Base-by-base conservation (phyloP, 1,140 invertebrate genomes). In the Hycleus phaleratus region DNA sequence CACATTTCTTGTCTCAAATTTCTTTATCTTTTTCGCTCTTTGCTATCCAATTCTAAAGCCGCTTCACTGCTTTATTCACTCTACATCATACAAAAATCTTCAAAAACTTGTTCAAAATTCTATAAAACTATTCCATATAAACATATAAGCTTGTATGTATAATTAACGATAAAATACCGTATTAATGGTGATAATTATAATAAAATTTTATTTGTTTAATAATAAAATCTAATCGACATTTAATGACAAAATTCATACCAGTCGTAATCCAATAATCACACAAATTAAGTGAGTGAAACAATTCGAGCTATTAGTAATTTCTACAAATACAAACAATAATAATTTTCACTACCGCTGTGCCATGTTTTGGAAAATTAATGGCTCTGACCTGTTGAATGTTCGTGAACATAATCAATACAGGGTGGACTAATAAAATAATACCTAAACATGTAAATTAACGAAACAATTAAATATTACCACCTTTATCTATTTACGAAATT, bases 1-100 rank as follows among this genome's bases (percentile, higher is more conserved):
- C 59, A 64, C 65, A 65, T 70, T 68, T 68, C 63, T 67, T 67
- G 62, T 63, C 61, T 68, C 62, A 62, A 67, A 68, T 68, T 66
- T 67, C 62, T 65, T 68, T 67, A 65, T 67, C 60, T 65, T 58
- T 58, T 67, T 63, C 63, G 47, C 61, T 64, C 57, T 61, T 68
- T 65, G 45, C 59, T 58, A 60, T 67, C 46, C 57, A 60, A 64
- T 61, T 57, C 56, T 58, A 55, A 61, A 69, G 63, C 58, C 65
- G 50, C 58, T 62, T 58, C 61, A 56, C 56, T 63, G 65, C 65
- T 65, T 67, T 67, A 67, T 68, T 68, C 62, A 66, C 66, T 68
- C 66, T 63, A 61, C 62, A 61, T 58, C 43, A 65, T 32, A 32
- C 4, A 7, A 32, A 7, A 32, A 5, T 7, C 7, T 7, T 32